A percentile compares a stretch with the other conserved stretches of the same genome.
phyloP scores from a whole-genome alignment of 2,888 invertebrate species.

The Chloromyia formosa region DNA sequence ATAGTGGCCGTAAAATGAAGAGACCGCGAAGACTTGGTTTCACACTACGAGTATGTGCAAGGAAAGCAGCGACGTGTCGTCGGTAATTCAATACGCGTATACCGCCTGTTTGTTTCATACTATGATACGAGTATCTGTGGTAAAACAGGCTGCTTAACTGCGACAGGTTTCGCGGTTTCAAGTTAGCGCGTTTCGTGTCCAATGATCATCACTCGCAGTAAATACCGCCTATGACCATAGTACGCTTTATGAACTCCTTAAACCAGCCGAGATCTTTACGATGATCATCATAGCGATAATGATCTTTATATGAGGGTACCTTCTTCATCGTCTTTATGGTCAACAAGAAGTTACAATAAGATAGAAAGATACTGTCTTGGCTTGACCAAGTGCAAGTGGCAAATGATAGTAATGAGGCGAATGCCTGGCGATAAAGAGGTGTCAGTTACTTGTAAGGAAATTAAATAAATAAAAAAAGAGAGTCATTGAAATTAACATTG shows the following conservation, averaged over 20 bases:
- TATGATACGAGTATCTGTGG: slow-evolving; percentile 3
- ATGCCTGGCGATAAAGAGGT: too few relatives aligned
- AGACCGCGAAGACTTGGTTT: slow-evolving; percentile 30
- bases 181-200: neutral
- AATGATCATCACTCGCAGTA: neutral
- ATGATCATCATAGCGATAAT: slow-evolving; percentile 21
- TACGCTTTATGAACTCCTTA: slow-evolving; percentile 25
- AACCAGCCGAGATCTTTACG: slow-evolving; percentile 23
- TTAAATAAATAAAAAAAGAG: too few relatives aligned
- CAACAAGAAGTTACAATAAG: slow-evolving; percentile 9
- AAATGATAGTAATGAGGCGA: too few relatives aligned
- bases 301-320: neutral
- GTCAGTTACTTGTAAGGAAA: too few relatives aligned
- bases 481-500: too few relatives aligned
- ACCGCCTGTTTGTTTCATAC: neutral
- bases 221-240: neutral
- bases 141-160: neutral
- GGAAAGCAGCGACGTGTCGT: neutral
- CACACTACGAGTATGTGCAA: neutral
- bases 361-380: neutral
- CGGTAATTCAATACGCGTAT: slow-evolving; percentile 13
- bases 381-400: too few relatives aligned
- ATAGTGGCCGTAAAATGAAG: slow-evolving; percentile 25
- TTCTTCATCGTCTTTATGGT: neutral
- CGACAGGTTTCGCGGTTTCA: too few relatives aligned